Conservation (phyloP, 2,888 invertebrate species). For the Drosophila monieri region DNA sequence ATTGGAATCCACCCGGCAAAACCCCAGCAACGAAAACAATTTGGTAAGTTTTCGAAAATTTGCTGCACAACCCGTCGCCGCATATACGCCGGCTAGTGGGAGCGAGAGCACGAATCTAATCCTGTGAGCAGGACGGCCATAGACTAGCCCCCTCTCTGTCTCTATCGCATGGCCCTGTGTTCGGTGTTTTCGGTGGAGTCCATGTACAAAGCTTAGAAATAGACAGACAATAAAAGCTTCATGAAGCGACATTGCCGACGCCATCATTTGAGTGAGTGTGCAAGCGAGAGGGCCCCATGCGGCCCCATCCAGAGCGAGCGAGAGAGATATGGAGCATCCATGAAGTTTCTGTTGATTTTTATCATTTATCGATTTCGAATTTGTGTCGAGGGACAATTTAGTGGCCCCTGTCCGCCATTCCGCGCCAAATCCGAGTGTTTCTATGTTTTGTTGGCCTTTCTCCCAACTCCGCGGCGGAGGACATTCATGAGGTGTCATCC, state of each 20-base stretch:
- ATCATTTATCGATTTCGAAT: conserved; percentile 83
- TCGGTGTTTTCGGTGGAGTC: conserved; percentile 52
- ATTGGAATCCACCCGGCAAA: conserved; percentile 80
- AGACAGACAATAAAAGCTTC: conserved; percentile 81
- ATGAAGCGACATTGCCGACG: conserved; percentile 74
- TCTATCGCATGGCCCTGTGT: conserved; percentile 26
- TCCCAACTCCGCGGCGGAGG: conserved; percentile 25
- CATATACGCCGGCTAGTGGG: conserved; percentile 7
- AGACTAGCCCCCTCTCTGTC: conserved; percentile 30
- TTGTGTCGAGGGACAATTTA: conserved; percentile 81
- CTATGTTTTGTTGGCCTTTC: conserved; percentile 39
- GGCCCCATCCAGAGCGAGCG: background rate
- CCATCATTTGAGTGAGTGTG: conserved; percentile 54
- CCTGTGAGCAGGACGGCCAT: conserved; percentile 68
- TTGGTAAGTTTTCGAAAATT: conserved; percentile 80
- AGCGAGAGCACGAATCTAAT: conserved; percentile 52
- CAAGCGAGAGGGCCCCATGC: conserved; percentile 38
- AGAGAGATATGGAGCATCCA: conserved; percentile 53
- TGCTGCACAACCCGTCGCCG: conserved; percentile 59
- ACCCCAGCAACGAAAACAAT: conserved; percentile 78
- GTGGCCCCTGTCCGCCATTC: conserved; percentile 44
- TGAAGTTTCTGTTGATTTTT: conserved; percentile 82
- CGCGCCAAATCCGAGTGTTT: conserved; percentile 13
- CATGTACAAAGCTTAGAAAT: conserved; percentile 79
- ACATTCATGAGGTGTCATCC: conserved; percentile 77